phyloP scores from a whole-genome alignment of 2,797 vertebrate genomes.

The Myotis vivesi region DNA sequence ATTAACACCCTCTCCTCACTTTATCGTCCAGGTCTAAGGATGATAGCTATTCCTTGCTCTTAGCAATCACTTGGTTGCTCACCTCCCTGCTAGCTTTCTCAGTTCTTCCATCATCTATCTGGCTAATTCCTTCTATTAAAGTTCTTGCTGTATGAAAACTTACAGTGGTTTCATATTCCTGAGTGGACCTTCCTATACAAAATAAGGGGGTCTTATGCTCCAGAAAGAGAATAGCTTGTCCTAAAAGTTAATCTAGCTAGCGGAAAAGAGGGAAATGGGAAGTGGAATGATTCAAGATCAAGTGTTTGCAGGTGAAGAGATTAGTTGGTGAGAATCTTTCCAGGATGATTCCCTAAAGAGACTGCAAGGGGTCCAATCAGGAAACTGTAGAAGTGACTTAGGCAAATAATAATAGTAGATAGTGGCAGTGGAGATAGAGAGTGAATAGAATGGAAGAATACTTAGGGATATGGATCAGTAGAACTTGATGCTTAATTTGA shows the following conservation, averaged over 20 bases:
- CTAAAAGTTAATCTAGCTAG: background rate
- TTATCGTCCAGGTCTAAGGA: background rate
- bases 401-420: background rate
- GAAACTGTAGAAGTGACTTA: background rate
- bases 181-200: background rate
- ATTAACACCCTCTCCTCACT: background rate
- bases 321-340: background rate
- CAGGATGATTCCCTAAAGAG: background rate
- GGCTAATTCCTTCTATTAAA: background rate
- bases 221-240: background rate
- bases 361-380: background rate
- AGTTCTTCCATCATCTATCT: background rate
- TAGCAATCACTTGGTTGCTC: background rate
- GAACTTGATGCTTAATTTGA: background rate
- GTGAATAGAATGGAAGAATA: background rate
- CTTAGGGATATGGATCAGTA: background rate
- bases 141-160: conserved; percentile 2
- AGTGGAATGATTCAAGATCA: background rate
- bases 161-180: background rate
- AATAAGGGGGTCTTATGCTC: background rate
- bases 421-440: background rate
- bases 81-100: background rate
- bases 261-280: background rate
- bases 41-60: background rate
- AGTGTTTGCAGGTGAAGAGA: background rate